A percentile compares a stretch with the other conserved stretches of the same genome.
Evolutionary conservation across 2,888 invertebrate genomes (phyloP).

Genomic region (Xestoiulus laeticollis): DNA sequence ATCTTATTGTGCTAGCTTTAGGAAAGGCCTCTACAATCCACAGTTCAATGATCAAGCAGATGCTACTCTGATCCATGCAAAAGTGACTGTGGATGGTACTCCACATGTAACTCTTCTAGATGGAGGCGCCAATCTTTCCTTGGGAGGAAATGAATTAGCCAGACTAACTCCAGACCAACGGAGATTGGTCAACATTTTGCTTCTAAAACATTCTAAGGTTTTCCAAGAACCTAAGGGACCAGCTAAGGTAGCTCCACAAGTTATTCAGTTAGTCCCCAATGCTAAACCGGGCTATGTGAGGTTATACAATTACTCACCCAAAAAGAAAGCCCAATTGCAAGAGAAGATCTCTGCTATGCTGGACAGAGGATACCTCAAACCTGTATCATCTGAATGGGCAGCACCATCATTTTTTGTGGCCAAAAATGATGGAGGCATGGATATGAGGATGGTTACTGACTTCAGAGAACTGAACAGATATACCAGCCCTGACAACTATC

Average conservation of each 20-base stretch:
- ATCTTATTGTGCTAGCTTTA: no score
- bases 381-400: neutral
- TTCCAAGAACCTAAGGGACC: neutral
- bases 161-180: no score
- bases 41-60: no score
- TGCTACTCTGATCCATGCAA: no score
- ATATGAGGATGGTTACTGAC: neutral
- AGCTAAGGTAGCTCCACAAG: neutral
- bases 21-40: no score
- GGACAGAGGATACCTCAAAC: neutral
- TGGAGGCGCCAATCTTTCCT: no score
- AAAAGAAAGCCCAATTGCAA: neutral
- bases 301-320: neutral
- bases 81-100: no score
- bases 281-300: neutral
- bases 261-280: neutral
- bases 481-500: neutral
- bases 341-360: neutral
- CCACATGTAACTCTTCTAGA: no score
- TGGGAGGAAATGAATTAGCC: no score
- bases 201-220: neutral
- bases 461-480: neutral
- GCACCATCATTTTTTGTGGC: neutral
- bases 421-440: neutral
- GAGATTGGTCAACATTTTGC: neutral